phyloP scores from a whole-genome alignment of 1,140 invertebrate species.

The Eupeodes corollae region DNA sequence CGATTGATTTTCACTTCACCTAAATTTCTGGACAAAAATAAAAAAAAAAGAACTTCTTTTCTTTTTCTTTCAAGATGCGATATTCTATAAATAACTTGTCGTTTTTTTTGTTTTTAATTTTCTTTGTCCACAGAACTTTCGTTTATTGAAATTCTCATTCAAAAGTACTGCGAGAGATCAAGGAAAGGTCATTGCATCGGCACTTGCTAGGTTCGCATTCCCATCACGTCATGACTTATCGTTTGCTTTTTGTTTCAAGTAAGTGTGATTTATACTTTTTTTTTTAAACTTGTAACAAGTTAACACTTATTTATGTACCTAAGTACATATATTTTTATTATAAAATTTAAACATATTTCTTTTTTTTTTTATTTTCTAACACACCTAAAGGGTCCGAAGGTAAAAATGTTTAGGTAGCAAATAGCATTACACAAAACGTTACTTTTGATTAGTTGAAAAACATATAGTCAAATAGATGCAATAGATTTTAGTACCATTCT shows the following conservation, averaged over 20 bases:
- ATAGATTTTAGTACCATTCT: too few species aligned
- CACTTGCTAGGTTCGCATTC: conserved; percentile 77
- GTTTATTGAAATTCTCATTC: conserved; percentile 77
- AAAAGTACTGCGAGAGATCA: conserved; percentile 70
- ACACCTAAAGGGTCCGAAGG: too few species aligned
- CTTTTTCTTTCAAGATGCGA: not conserved
- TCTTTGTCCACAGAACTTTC: conserved; percentile 62
- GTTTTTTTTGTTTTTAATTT: not conserved
- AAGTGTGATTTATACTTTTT: conserved; percentile 11
- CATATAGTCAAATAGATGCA: too few species aligned
- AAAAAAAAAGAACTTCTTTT: not conserved
- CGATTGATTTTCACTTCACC: not conserved
- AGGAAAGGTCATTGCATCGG: conserved; percentile 65
- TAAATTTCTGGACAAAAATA: not conserved
- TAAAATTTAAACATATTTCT: too few species aligned
- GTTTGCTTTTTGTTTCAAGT: conserved; percentile 77
- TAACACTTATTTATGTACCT: too few species aligned
- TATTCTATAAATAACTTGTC: not conserved
- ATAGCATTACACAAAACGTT: too few species aligned
- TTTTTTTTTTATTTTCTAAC: too few species aligned
- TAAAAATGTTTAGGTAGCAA: too few species aligned
- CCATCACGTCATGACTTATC: conserved; percentile 70
- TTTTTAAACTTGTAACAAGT: conserved; percentile 6
- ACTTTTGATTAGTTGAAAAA: too few species aligned
- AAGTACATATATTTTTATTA: too few species aligned